These are phyloP conservation scores for Seira musarum DNA, from an alignment of 2,888 invertebrate genomes.

Conservation along the genomic window DNA sequence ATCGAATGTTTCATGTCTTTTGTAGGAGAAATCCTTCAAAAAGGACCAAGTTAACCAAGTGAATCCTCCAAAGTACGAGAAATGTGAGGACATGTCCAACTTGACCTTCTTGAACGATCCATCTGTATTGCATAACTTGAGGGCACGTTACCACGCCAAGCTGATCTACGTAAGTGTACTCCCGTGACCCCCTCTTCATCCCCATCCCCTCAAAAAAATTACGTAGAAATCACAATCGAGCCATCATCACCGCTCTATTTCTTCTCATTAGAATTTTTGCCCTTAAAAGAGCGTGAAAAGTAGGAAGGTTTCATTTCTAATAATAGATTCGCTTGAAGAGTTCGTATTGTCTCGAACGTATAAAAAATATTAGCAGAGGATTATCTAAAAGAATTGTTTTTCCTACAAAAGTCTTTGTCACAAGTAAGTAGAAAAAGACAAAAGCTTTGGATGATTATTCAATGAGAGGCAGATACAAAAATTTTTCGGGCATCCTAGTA, in stretches of 20 bases:
- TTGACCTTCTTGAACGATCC: slow-evolving; percentile 99
- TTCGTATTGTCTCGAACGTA: no score
- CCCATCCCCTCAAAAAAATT: neutral
- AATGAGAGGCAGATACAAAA: no score
- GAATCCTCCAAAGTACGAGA: slow-evolving; percentile 99
- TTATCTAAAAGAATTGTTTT: no score
- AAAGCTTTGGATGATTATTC: no score
- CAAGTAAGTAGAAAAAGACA: no score
- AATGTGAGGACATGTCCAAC: slow-evolving; percentile 98
- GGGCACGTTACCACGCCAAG: slow-evolving; percentile 96
- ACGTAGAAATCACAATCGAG: neutral
- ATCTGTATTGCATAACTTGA: slow-evolving; percentile 97
- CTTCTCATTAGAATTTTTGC: neutral
- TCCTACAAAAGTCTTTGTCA: no score
- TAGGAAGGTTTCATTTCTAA: no score
- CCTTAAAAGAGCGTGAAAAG: slow-evolving; percentile 13
- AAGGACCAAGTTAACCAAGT: slow-evolving; percentile 96
- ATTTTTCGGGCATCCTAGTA: no score
- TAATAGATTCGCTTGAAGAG: no score
- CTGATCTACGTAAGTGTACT: slow-evolving; percentile 94
- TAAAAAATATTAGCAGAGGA: no score
- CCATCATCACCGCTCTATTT: neutral
- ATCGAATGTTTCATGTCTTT: slow-evolving; percentile 67
- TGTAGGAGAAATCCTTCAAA: slow-evolving; percentile 93
- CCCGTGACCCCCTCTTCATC: no score